Evolutionary conservation across 2,888 invertebrate genomes (phyloP).

Genomic region (Pristionchus mayeri): DNA sequence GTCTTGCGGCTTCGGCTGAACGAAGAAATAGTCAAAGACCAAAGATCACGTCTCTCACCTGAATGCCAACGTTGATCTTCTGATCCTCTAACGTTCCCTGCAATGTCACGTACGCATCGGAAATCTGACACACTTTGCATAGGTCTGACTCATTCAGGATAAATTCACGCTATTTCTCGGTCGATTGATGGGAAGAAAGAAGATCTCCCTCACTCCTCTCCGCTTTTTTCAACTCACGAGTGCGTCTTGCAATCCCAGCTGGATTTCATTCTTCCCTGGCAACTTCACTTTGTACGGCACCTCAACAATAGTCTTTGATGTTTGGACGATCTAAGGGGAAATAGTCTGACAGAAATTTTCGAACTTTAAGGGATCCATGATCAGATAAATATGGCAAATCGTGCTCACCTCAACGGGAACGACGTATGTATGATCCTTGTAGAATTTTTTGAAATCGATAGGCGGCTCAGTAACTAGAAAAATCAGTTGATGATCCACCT

Average conservation of each 20-base stretch:
- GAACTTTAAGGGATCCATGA: not conserved
- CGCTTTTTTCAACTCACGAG: not conserved
- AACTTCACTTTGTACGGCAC: constrained; percentile 5
- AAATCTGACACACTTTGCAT: too few relatives aligned
- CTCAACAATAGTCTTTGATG: constrained; percentile 12
- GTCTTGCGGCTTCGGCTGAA: not conserved
- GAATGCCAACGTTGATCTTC: not conserved
- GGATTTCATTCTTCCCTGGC: not conserved
- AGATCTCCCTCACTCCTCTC: too few relatives aligned
- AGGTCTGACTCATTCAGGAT: too few relatives aligned
- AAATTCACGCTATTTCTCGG: too few relatives aligned
- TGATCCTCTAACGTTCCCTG: not conserved
- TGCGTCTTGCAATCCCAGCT: not conserved
- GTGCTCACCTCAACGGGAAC: not conserved
- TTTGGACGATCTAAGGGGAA: not conserved
- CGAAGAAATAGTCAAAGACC: not conserved
- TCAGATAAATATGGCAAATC: not conserved
- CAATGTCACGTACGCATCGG: too few relatives aligned
- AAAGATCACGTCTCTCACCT: not conserved
- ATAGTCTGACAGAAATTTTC: not conserved
- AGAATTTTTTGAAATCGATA: not conserved
- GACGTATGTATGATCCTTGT: not conserved
- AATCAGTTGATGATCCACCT: not conserved
- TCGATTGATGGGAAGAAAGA: too few relatives aligned
- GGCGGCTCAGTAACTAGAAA: not conserved